Evolutionary conservation across 2,888 invertebrate species (phyloP), one percentile per base, ranked within the genome.

Genomic region (Apomyelois bistriatella): DNA sequence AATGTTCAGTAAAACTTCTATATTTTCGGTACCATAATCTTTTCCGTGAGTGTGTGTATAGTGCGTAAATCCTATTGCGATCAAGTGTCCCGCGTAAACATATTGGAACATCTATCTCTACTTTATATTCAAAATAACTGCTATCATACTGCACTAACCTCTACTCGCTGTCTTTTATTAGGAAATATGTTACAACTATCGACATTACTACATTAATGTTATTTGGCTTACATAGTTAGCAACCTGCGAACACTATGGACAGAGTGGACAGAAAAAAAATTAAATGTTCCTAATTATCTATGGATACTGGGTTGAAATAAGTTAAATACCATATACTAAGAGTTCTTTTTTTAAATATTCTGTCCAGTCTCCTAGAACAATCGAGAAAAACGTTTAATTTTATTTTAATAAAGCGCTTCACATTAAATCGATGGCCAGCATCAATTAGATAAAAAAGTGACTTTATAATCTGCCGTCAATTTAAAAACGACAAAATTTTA

Each of bases 141-240:
- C 64, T 65, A 71, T 57, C 56, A 55, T 61, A 71, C 61, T 63
- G 73, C 71, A 68, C 70, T 79, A 76, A 68, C 60, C 60, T 46
- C 77, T 79, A 79, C 55, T 79, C 78, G 79, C 79, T 79, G 78
- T 79, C 66, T 72, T 60, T 58, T 67, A 62, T 68, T 72, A 76
- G 72, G 72, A 76, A 78, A 69, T 62, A 61, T 69, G 64, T 68
- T 52, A 52, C 28, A 62, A 58, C 65, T 72, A 68, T 65, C 58
- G 58, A 63, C 63, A 68, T 57, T 66, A 22, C 22, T 22, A 68
- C 67, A 58, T 62, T 63, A 64, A 53, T 40, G 43, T 54, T 61
- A 62, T 59, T 62, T 62, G 64, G 63, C 64, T 60, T 61, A 53
- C 13, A 51, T 41, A 46, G 56, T 49, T 58, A 58, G 57, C 55